Evolutionary conservation across 2,888 invertebrate species (phyloP).

Genomic region (Serripes groenlandicus): DNA sequence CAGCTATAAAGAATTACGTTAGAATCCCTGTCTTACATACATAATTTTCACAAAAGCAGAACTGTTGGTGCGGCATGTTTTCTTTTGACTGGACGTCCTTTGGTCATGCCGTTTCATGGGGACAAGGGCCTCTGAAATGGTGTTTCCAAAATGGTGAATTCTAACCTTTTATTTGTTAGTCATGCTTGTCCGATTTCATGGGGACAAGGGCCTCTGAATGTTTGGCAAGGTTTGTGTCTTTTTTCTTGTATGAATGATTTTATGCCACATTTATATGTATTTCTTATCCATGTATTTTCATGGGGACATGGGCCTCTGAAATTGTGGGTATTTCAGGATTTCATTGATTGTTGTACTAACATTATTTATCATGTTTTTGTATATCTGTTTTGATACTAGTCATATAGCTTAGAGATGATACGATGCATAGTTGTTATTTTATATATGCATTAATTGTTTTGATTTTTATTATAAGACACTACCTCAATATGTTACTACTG

Average conservation of each 20-base stretch:
- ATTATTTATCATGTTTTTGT: background rate
- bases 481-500: too few species aligned
- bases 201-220: slow-evolving; percentile 7
- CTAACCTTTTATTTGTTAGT: background rate
- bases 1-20: slow-evolving; percentile 9
- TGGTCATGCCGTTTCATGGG: background rate
- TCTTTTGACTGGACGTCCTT: background rate
- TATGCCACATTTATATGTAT: background rate
- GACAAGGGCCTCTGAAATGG: background rate
- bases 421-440: too few species aligned
- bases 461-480: too few species aligned
- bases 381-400: background rate
- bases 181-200: background rate
- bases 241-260: background rate
- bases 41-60: background rate
- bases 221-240: too few species aligned
- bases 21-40: background rate
- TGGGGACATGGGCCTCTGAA: background rate
- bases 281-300: background rate
- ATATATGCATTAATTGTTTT: too few species aligned
- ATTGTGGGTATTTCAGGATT: background rate
- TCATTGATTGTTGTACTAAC: too few species aligned
- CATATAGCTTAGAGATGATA: background rate
- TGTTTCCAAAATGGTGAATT: background rate
- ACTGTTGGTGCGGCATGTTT: background rate